phyloP scores from a whole-genome alignment of 2,888 invertebrate genomes.

The Dicyrtomina minuta region DNA sequence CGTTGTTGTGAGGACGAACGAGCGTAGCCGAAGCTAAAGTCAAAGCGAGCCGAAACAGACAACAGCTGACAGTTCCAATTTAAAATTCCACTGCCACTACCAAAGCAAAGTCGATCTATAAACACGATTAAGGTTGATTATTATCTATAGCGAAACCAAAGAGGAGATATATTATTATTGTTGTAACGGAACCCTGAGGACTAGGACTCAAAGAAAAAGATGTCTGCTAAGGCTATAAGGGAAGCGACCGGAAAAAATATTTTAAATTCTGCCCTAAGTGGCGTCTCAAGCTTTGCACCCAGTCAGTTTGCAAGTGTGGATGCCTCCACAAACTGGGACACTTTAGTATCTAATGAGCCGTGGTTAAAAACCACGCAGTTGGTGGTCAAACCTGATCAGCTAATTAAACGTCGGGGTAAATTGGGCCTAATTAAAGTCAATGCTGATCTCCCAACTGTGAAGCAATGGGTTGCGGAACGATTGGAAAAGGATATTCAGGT shows the following conservation, averaged over 20 bases:
- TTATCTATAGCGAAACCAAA: too few relatives aligned
- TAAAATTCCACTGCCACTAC: too few relatives aligned
- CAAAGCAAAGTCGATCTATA: too few relatives aligned
- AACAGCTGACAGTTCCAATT: too few relatives aligned
- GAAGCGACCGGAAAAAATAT: conserved; percentile 93
- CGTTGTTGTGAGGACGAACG: too few relatives aligned
- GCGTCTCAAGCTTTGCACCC: conserved; percentile 67
- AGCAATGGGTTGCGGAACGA: conserved; percentile 82
- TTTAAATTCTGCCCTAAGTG: conserved; percentile 75
- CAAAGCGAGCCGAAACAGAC: too few relatives aligned
- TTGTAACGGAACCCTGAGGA: not conserved
- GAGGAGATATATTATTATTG: too few relatives aligned
- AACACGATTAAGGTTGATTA: too few relatives aligned
- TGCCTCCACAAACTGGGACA: conserved; percentile 74
- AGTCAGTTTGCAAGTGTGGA: conserved; percentile 81
- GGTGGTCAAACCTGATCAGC: conserved; percentile 98
- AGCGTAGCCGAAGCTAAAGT: too few relatives aligned
- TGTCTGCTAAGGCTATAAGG: conserved; percentile 96
- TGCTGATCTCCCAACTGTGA: conserved; percentile 73
- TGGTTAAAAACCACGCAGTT: conserved; percentile 70
- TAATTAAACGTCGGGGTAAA: conserved; percentile 97
- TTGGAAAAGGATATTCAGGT: conserved; percentile 79
- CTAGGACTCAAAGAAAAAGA: conserved; percentile 56
- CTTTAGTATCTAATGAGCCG: conserved; percentile 72
- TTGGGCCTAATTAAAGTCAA: conserved; percentile 95